phyloP scores from a whole-genome alignment of 2,888 invertebrate genomes.

The Litoditis marina region DNA sequence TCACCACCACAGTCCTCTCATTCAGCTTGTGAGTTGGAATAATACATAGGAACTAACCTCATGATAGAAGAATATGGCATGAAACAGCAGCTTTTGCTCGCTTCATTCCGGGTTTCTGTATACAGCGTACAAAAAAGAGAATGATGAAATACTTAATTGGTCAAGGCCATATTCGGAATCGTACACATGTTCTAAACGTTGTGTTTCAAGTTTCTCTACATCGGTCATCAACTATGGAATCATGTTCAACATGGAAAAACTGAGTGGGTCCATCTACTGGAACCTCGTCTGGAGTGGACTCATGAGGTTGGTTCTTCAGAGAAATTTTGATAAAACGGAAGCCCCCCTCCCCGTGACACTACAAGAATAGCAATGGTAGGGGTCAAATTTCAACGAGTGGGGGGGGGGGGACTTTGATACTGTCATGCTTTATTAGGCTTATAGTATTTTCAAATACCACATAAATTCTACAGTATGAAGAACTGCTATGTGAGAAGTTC shows the following conservation, averaged over 20 bases:
- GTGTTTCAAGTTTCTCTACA: slow-evolving; percentile 36
- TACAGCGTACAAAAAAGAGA: background rate
- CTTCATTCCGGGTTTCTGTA: background rate
- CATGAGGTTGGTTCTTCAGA: slow-evolving; percentile 16
- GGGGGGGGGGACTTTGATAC: too few species aligned
- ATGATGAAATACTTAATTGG: too few species aligned
- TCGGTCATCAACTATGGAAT: slow-evolving; percentile 54
- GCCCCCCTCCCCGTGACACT: too few species aligned
- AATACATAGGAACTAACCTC: background rate
- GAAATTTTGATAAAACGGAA: background rate
- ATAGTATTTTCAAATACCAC: too few species aligned
- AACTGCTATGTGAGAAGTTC: too few species aligned
- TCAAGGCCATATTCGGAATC: too few species aligned
- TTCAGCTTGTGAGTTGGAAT: slow-evolving; percentile 39
- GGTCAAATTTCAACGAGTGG: too few species aligned
- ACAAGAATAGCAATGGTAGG: too few species aligned
- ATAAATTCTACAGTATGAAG: too few species aligned
- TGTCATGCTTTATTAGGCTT: too few species aligned
- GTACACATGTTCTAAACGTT: background rate
- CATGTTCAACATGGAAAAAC: slow-evolving; percentile 58
- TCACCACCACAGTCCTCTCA: slow-evolving; percentile 28
- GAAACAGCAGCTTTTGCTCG: too few species aligned
- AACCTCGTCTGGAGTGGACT: slow-evolving; percentile 37
- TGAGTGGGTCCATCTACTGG: slow-evolving; percentile 52
- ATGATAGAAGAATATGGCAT: too few species aligned